Percentiles rank a stretch among this genome's conserved stretches.
Evolutionary conservation across 2,113 vertebrate species (phyloP).

Genomic region (Triplophysa siluroides): DNA sequence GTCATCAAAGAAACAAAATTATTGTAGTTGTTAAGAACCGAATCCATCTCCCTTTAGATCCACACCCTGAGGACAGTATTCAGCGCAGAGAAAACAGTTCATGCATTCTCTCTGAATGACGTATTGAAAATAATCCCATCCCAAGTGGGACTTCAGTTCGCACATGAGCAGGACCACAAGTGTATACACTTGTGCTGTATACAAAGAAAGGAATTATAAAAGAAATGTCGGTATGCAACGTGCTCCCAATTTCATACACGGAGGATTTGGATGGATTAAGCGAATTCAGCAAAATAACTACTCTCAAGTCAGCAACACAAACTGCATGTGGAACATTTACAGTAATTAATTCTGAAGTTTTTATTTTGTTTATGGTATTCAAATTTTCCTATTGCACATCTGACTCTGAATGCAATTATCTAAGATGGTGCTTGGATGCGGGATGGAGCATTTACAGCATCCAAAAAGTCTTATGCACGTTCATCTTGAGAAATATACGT

Average conservation of each 20-base stretch:
- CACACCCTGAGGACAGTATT: conserved; percentile 51
- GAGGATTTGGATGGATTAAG: conserved; percentile 32
- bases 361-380: neutral
- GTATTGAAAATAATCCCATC: conserved; percentile 55
- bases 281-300: conserved; percentile 46
- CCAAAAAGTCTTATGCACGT: too few relatives aligned
- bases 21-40: conserved; percentile 56
- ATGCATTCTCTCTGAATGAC: conserved; percentile 56
- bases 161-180: conserved; percentile 57
- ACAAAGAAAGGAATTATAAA: conserved; percentile 31
- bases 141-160: conserved; percentile 51
- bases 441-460: too few relatives aligned
- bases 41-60: conserved; percentile 52
- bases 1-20: conserved; percentile 63
- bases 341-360: conserved; percentile 2
- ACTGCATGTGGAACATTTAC: conserved; percentile 4
- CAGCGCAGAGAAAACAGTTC: conserved; percentile 51
- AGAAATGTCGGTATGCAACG: conserved; percentile 18
- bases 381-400: neutral
- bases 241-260: conserved; percentile 14
- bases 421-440: neutral
- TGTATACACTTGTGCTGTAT: conserved; percentile 25
- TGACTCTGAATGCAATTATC: neutral
- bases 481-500: too few relatives aligned
- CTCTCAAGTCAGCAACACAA: conserved; percentile 24